These are phyloP conservation scores for Adineta ricciae DNA, from an alignment of 2,888 invertebrate species.

Conservation along the genomic window DNA sequence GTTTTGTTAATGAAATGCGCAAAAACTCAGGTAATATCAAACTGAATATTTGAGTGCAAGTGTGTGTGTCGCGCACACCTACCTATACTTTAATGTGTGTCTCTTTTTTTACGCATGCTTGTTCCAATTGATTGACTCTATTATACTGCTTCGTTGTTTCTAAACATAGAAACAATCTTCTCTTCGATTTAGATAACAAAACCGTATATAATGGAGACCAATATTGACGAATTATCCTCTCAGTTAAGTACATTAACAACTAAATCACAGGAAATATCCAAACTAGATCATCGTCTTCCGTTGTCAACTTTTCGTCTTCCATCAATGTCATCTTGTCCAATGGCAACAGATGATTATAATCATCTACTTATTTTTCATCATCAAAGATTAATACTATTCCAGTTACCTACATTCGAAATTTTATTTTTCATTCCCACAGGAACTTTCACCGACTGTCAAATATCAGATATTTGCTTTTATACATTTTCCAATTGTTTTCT, in stretches of 20 bases:
- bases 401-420: not conserved
- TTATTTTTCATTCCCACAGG: not conserved
- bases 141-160: too few species aligned
- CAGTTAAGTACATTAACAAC: not conserved
- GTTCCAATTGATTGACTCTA: too few species aligned
- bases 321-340: constrained; percentile 9
- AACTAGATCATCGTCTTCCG: not conserved
- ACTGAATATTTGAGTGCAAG: too few species aligned
- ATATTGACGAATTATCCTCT: not conserved
- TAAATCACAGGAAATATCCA: not conserved
- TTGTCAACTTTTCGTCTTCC: not conserved
- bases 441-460: not conserved
- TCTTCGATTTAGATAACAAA: not conserved
- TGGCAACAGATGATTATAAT: not conserved
- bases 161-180: too few species aligned
- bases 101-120: too few species aligned
- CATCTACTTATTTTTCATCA: not conserved
- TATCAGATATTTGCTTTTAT: not conserved
- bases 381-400: not conserved
- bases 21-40: not conserved
- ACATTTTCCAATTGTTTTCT: not conserved
- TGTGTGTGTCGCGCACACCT: too few species aligned
- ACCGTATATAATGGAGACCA: not conserved
- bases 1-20: not conserved
- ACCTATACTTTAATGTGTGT: too few species aligned